Evolutionary conservation across 2,888 invertebrate species (phyloP).

Genomic region (Proisotoma minuta): DNA sequence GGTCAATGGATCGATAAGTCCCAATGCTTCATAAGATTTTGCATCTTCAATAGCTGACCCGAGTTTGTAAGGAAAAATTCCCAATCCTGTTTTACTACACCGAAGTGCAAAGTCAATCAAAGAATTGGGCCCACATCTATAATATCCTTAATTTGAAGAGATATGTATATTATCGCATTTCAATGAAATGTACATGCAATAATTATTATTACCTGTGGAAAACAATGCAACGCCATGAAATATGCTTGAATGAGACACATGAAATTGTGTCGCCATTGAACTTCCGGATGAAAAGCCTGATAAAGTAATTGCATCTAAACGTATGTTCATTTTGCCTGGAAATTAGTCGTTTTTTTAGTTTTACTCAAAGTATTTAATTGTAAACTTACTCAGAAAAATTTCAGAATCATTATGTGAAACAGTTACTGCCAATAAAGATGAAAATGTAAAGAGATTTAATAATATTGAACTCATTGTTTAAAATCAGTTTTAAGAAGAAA

Average conservation of each 20-base stretch:
- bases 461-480: too few relatives aligned
- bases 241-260: slow-evolving; percentile 35
- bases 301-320: slow-evolving; percentile 18
- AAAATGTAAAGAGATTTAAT: too few relatives aligned
- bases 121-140: slow-evolving; percentile 37
- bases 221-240: slow-evolving; percentile 39
- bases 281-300: slow-evolving; percentile 36
- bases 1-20: slow-evolving; percentile 35
- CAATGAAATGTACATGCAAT: not conserved
- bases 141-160: slow-evolving; percentile 31
- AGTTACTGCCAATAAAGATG: too few relatives aligned
- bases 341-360: not conserved
- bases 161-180: not conserved
- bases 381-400: too few relatives aligned
- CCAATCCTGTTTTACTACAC: slow-evolving; percentile 31
- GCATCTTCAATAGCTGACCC: slow-evolving; percentile 29
- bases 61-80: slow-evolving; percentile 36
- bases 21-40: slow-evolving; percentile 20
- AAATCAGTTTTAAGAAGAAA: too few relatives aligned
- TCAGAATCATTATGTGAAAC: too few relatives aligned
- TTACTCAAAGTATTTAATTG: too few relatives aligned
- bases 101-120: slow-evolving; percentile 40
- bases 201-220: slow-evolving; percentile 32
- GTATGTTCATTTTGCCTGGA: slow-evolving; percentile 15
- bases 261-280: slow-evolving; percentile 35